A percentile compares a stretch with the other conserved stretches of the same genome.
phyloP scores from a whole-genome alignment of 1,140 invertebrate genomes.

The Zaprionus capensis region DNA sequence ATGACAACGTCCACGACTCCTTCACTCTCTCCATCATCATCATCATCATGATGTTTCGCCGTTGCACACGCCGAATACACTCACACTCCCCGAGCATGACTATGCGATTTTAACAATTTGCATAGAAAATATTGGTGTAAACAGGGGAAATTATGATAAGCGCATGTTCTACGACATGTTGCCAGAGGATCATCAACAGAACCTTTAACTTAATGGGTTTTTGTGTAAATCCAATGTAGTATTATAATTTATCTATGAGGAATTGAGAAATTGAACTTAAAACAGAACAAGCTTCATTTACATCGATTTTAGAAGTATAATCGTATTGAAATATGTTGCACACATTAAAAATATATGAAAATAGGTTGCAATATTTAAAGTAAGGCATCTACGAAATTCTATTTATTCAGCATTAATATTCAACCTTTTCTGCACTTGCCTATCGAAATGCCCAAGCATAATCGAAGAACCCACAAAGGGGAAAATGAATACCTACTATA shows the following conservation, averaged over 20 bases:
- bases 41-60: constrained; percentile 26
- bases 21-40: neutral
- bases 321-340: no score
- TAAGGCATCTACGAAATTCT: no score
- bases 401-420: no score
- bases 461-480: neutral
- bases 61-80: constrained; percentile 7
- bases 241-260: no score
- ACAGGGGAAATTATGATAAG: neutral
- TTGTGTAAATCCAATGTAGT: no score
- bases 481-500: neutral
- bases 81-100: constrained; percentile 23
- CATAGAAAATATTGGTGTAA: constrained; percentile 25
- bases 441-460: neutral
- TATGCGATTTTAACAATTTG: constrained; percentile 29
- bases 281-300: no score
- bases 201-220: neutral
- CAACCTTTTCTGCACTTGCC: no score
- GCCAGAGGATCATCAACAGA: neutral
- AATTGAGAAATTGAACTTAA: no score
- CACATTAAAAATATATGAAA: no score
- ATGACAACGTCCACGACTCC: constrained; percentile 25
- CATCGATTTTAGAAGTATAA: no score
- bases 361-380: no score
- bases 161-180: constrained; percentile 10